Conservation (phyloP, 2,113 vertebrate species). For the Odobenus rosmarus region DNA sequence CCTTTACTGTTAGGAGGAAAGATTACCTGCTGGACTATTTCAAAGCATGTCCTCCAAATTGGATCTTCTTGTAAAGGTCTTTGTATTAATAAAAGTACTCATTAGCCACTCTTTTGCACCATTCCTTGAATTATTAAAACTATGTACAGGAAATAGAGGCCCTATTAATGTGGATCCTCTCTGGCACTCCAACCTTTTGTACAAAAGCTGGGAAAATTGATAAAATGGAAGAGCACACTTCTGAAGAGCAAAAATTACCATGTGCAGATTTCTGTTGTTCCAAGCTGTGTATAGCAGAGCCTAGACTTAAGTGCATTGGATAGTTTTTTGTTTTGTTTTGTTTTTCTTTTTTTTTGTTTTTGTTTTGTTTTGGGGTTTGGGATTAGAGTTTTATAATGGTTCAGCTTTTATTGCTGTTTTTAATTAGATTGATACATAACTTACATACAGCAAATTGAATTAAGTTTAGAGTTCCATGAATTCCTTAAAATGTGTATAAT, state of each 20-base stretch:
- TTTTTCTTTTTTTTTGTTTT: not conserved
- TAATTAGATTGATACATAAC: not conserved
- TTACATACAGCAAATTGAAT: not conserved
- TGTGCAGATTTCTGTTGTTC: not conserved
- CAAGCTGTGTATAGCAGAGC: not conserved
- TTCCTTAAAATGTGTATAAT: not conserved
- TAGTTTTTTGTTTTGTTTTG: not conserved
- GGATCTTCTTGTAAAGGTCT: not conserved
- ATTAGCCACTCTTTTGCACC: not conserved
- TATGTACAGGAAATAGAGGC: not conserved
- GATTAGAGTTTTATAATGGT: not conserved
- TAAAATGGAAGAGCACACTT: not conserved
- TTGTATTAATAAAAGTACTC: not conserved
- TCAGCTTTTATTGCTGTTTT: not conserved
- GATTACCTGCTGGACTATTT: not conserved
- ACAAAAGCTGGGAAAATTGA: not conserved
- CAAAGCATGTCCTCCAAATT: not conserved
- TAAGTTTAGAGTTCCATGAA: not conserved
- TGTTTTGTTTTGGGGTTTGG: not conserved
- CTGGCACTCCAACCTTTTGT: not conserved
- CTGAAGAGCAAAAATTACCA: not conserved
- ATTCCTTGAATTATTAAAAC: not conserved
- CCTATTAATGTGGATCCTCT: not conserved
- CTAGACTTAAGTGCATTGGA: not conserved
- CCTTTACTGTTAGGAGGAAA: not conserved